Percentiles rank a stretch among this genome's conserved stretches.
Evolutionary conservation across 2,888 invertebrate genomes (phyloP).

Genomic region (Pardosa pseudoannulata): DNA sequence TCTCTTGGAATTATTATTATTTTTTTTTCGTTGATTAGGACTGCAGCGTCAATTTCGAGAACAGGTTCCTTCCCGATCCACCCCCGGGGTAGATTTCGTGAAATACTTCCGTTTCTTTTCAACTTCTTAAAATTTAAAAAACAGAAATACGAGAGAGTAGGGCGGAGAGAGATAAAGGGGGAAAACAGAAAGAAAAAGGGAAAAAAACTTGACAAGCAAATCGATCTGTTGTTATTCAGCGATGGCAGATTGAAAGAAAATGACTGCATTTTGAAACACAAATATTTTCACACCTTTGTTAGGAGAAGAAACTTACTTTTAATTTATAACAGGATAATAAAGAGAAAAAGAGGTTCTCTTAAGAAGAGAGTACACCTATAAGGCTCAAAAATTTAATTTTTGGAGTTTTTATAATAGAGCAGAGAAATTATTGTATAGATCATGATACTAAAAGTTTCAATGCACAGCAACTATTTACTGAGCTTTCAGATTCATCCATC

Average conservation of each 20-base stretch:
- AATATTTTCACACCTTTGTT: constrained; percentile 25
- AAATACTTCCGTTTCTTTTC: constrained; percentile 24
- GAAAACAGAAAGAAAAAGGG: background rate
- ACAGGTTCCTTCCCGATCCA: background rate
- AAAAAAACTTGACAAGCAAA: background rate
- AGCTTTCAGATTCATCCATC: no score
- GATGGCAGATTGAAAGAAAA: background rate
- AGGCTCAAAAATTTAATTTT: no score
- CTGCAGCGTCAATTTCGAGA: background rate
- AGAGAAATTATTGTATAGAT: no score
- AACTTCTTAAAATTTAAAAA: constrained; percentile 6
- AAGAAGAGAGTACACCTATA: no score
- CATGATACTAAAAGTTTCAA: no score
- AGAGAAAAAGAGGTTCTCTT: background rate
- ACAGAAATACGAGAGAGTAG: no score
- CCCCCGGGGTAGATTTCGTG: constrained; percentile 5
- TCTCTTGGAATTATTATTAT: no score
- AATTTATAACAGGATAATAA: constrained; percentile 27
- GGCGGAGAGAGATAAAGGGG: background rate
- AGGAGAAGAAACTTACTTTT: constrained; percentile 33
- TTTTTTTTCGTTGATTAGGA: background rate
- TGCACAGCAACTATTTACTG: no score
- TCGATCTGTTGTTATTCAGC: background rate
- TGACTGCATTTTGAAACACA: constrained; percentile 28
- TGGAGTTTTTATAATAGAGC: no score